Base-by-base conservation (phyloP, 2,888 invertebrate species). In the Aelia acuminata region DNA sequence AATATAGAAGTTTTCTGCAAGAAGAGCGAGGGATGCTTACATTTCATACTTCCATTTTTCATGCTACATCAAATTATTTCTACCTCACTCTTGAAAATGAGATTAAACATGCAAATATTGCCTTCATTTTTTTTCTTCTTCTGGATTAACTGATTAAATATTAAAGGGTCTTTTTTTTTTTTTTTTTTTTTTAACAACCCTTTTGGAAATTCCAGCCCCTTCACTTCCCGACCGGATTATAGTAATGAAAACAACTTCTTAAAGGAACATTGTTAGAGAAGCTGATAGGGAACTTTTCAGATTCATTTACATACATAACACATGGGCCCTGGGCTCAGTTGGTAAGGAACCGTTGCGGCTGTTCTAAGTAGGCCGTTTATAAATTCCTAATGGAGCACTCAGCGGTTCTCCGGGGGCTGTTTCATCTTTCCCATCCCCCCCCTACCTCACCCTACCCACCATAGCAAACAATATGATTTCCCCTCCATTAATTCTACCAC, bases 371-470 rank as follows among this genome's bases (percentile, higher is more conserved):
- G 89, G 88, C 80, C 89, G 89, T 89, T 89, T 89, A 89, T 89
- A 89, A 89, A 89, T 89, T 88, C 87, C 88, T 89, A 89, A 89
- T 89, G 89, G 88, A 89, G 89, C 89, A 89, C 89, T 89, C 88
- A 89, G 80, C 80, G 80, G 80, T 43, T 57, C 57, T 57, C 57
- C 57, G 22, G 75, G 75, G 75, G 39, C 39, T 35, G 63, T 70
- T 70, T 70, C 63, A 70, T 70, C 63, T 70, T 18, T 35, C 31
- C 31, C 1, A 10, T 43, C 43, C 31, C 26, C 11, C 15, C 63
- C 63, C 31, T 10, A 7, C 63, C 15, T 26, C 63, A 7, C n/a
- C n/a, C n/a, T 11, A 4, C 43, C 10, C 4, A 43, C 75, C 35
- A 8, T 5, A n/a, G 43, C 80, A 80, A 80, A 80, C 43, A 80